Conservation (phyloP, 2,888 invertebrate species). For the Leptodirus hochenwartii region DNA sequence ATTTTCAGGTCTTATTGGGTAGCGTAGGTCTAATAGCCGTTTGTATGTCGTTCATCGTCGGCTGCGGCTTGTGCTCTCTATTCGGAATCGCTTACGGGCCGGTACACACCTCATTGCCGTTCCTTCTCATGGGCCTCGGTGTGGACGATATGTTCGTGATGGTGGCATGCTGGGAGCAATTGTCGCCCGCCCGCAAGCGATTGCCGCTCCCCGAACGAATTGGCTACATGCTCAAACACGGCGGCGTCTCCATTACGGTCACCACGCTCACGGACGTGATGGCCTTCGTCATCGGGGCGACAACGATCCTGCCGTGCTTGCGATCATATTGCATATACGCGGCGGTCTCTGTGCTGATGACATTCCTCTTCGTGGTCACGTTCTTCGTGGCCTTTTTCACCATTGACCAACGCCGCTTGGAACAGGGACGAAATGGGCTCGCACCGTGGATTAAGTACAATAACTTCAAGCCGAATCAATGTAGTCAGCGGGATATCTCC, state of each 20-base stretch:
- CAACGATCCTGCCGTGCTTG: conserved; percentile 62
- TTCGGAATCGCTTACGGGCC: conserved; percentile 60
- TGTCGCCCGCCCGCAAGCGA: conserved; percentile 32
- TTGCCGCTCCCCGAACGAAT: conserved; percentile 43
- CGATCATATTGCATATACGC: conserved; percentile 72
- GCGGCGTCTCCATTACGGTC: conserved; percentile 68
- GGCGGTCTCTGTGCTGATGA: conserved; percentile 54
- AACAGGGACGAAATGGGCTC: conserved; percentile 42
- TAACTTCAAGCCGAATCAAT: conserved; percentile 30
- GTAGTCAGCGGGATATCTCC: conserved; percentile 35
- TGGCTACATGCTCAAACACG: conserved; percentile 54
- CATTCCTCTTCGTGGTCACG: conserved; percentile 59
- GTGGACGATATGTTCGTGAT: conserved; percentile 79
- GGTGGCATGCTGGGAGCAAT: conserved; percentile 56
- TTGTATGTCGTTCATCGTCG: conserved; percentile 51
- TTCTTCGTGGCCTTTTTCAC: conserved; percentile 64
- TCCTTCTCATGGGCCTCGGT: conserved; percentile 62
- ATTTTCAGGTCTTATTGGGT: conserved; percentile 39
- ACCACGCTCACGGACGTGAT: conserved; percentile 69
- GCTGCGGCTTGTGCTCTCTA: conserved; percentile 53
- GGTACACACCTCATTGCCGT: conserved; percentile 64
- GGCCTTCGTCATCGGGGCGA: conserved; percentile 60
- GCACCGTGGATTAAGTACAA: conserved; percentile 47
- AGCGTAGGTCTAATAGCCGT: conserved; percentile 51
- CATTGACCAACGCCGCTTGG: conserved; percentile 46